Conservation (phyloP, 64 coral and sea anemone species). For the Cladopsammia gracilis region DNA sequence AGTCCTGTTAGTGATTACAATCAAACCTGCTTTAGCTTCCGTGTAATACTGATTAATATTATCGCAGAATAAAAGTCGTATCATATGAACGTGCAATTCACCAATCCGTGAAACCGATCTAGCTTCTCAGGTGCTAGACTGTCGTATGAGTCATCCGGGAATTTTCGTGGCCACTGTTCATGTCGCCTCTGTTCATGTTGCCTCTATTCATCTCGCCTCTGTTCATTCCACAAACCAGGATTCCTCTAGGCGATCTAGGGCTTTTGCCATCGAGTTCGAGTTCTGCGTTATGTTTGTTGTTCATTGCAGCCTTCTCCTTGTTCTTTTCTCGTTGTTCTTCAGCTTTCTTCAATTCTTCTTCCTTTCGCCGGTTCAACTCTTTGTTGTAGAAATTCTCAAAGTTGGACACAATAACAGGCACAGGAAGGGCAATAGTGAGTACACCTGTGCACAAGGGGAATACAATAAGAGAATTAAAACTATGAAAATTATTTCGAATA, state of each 20-base stretch:
- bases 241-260: conserved; percentile 16
- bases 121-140: not conserved
- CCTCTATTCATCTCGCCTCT: conserved; percentile 48
- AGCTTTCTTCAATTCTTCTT: conserved; percentile 86
- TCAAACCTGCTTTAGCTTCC: not conserved
- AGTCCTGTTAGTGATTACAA: not conserved
- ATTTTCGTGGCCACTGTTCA: conserved; percentile 57
- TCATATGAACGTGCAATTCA: not conserved
- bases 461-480: not conserved
- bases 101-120: too few species aligned
- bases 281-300: not conserved
- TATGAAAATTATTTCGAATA: too few species aligned
- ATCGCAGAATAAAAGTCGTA: not conserved
- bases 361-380: conserved; percentile 91
- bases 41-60: conserved; percentile 6
- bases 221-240: conserved; percentile 71
- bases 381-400: conserved; percentile 99
- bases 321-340: conserved; percentile 80
- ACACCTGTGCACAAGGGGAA: conserved; percentile 69
- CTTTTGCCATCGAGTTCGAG: conserved; percentile 16
- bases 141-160: conserved; percentile 49
- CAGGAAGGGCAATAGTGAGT: conserved; percentile 94
- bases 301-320: conserved; percentile 52
- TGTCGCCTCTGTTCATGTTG: conserved; percentile 48
- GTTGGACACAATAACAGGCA: conserved; percentile 98